A percentile compares a stretch with the other conserved stretches of the same genome.
These are phyloP conservation scores for Palythoa heliodiscus DNA, from an alignment of 92 coral and sea anemone species.

Conservation along the genomic window DNA sequence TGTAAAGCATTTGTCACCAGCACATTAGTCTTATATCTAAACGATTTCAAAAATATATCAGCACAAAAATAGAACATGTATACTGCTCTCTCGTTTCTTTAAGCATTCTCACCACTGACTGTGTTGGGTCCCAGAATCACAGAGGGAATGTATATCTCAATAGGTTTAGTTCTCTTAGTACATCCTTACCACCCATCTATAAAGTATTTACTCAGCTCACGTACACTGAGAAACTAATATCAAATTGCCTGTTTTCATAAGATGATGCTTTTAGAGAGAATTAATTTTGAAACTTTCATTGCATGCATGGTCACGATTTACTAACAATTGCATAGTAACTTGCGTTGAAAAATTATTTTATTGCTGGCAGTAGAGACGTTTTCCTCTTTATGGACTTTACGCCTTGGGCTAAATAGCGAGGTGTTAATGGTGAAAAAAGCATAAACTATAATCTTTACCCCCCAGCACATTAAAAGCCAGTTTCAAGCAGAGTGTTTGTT, in stretches of 20 bases:
- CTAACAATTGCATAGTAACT: not conserved
- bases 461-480: constrained; percentile 15
- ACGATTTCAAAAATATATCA: constrained; percentile 4
- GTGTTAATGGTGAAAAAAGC: constrained; percentile 40
- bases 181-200: not conserved
- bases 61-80: constrained; percentile 1
- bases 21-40: constrained; percentile 1
- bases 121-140: not conserved
- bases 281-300: not conserved
- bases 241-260: not conserved
- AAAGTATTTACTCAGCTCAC: not conserved
- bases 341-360: not conserved
- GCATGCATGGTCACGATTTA: not conserved
- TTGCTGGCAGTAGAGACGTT: not conserved
- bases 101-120: not conserved
- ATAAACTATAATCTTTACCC: constrained; percentile 28
- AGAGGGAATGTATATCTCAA: not conserved
- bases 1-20: constrained; percentile 37
- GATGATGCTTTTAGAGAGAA: not conserved
- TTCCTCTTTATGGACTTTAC: not conserved
- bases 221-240: not conserved
- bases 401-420: constrained; percentile 24
- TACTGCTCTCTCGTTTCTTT: not conserved
- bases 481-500: constrained; percentile 6
- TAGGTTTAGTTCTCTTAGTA: not conserved